Percentiles rank a stretch among this genome's conserved stretches.
phyloP scores from a whole-genome alignment of 2,797 vertebrate genomes.

The Lagodon rhomboides region DNA sequence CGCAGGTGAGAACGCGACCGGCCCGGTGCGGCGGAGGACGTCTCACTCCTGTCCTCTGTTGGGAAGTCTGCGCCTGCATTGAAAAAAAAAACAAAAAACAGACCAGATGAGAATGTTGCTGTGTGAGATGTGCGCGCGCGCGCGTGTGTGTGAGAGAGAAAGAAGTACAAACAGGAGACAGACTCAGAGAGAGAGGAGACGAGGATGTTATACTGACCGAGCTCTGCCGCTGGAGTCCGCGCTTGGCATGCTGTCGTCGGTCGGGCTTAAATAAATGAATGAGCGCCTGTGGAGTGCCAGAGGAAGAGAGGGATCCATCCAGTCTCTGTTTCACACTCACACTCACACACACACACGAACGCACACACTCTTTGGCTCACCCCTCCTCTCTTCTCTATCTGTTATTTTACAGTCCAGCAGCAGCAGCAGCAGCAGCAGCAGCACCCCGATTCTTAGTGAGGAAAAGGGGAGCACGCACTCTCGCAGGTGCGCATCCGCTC shows the following conservation, averaged over 20 bases:
- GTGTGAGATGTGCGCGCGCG: conserved; percentile 12
- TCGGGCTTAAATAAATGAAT: conserved; percentile 66
- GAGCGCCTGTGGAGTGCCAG: conserved; percentile 74
- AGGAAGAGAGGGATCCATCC: conserved; percentile 65
- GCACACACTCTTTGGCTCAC: conserved; percentile 5
- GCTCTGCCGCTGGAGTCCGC: conserved; percentile 60
- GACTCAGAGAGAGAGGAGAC: conserved; percentile 14
- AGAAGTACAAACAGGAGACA: conserved; percentile 1
- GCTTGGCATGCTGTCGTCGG: conserved; percentile 71
- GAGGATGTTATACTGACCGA: conserved; percentile 59
- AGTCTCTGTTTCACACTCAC: conserved; percentile 36
- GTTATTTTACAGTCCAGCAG: conserved; percentile 41
- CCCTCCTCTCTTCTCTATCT: neutral
- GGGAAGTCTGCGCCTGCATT: conserved; percentile 51
- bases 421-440: conserved; percentile 39
- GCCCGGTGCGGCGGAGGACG: conserved; percentile 18
- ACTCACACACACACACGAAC: neutral
- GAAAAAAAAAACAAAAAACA: neutral
- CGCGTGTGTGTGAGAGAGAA: neutral
- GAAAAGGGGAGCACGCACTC: conserved; percentile 34
- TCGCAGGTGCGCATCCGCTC: conserved; percentile 58
- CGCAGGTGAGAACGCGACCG: conserved; percentile 42
- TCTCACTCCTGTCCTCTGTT: conserved; percentile 56
- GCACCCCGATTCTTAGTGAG: conserved; percentile 32
- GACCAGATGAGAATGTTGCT: conserved; percentile 2